These are phyloP conservation scores for Meghimatium bilineatum DNA, from an alignment of 2,888 invertebrate species.

Conservation along the genomic window DNA sequence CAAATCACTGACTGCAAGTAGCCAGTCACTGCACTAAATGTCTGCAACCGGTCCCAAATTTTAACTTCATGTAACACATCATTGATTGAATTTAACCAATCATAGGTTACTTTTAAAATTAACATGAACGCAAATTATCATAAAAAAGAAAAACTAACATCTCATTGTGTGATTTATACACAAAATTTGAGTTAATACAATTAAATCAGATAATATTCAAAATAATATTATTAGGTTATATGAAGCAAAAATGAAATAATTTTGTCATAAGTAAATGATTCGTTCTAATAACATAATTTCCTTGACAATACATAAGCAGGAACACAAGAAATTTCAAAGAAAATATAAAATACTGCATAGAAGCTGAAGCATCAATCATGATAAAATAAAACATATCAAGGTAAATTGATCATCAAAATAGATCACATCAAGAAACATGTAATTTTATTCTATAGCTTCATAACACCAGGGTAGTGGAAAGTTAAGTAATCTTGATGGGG, in stretches of 20 bases:
- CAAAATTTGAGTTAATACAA: neutral
- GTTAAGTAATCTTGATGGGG: no score
- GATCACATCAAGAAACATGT: neutral
- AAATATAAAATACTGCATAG: neutral
- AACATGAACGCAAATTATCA: neutral
- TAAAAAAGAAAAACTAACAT: neutral
- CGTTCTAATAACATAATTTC: neutral
- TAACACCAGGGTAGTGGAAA: no score
- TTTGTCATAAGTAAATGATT: neutral
- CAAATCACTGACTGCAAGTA: neutral
- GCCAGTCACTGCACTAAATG: neutral
- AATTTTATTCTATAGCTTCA: no score
- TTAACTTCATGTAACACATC: neutral
- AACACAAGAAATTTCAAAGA: neutral
- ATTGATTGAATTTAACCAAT: neutral
- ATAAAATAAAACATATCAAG: neutral
- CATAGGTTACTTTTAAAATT: neutral
- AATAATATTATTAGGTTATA: neutral
- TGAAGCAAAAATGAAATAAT: neutral
- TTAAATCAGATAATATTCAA: neutral
- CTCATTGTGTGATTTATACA: neutral
- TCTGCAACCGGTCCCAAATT: neutral
- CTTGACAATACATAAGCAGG: neutral
- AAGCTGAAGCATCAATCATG: neutral
- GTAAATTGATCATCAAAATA: neutral